Evolutionary conservation across 1,140 invertebrate species (phyloP).

Genomic region (Araneus ventricosus): DNA sequence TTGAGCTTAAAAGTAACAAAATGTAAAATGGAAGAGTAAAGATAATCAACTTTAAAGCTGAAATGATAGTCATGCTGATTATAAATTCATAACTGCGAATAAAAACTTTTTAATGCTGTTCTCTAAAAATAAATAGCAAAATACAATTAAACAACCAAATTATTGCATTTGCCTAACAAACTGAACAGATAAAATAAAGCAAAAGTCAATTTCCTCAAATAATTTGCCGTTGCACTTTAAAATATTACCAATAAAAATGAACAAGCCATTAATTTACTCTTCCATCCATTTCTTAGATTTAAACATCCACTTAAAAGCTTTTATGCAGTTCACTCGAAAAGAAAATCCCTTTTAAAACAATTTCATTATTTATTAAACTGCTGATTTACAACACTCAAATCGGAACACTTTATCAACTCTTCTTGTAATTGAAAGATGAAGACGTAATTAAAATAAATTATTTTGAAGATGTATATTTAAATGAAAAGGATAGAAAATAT

Average conservation of each 20-base stretch:
- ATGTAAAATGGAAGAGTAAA: too few relatives aligned
- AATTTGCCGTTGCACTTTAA: background rate
- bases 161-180: background rate
- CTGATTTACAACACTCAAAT: constrained; percentile 12
- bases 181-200: background rate
- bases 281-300: background rate
- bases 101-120: background rate
- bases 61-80: too few relatives aligned
- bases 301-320: constrained; percentile 22
- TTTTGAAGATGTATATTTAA: constrained; percentile 1
- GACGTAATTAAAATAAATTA: constrained; percentile 30
- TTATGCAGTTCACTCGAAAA: background rate
- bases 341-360: background rate
- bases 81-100: background rate
- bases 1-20: too few relatives aligned
- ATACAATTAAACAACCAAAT: background rate
- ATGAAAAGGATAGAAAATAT: background rate
- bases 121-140: background rate
- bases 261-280: background rate
- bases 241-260: background rate
- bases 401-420: background rate
- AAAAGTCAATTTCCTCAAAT: background rate
- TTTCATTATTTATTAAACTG: constrained; percentile 35
- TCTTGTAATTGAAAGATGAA: constrained; percentile 18
- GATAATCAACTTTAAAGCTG: too few relatives aligned